Conservation (phyloP, 2,797 vertebrate genomes). For the Clarias laeviceps region DNA sequence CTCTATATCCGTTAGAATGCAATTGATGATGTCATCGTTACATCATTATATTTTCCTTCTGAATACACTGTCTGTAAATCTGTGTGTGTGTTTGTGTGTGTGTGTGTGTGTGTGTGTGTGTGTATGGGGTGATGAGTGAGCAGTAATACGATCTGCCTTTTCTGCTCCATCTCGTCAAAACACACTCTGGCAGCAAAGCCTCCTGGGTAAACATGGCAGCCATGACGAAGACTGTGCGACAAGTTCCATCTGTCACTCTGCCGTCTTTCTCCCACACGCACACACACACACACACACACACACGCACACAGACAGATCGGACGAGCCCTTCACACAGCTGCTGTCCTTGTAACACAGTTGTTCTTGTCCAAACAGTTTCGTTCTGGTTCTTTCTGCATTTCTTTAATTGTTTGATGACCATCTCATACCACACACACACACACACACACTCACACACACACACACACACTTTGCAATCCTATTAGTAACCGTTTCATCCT, state of each 20-base stretch:
- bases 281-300: conserved; percentile 60
- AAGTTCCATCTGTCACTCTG: conserved; percentile 73
- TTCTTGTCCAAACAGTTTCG: conserved; percentile 44
- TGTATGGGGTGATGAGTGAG: conserved; percentile 64
- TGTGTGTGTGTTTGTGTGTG: conserved; percentile 12
- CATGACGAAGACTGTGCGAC: conserved; percentile 68
- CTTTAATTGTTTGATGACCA: conserved; percentile 12
- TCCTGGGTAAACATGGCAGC: conserved; percentile 76
- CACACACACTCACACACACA: conserved; percentile 35
- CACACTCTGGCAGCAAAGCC: conserved; percentile 73
- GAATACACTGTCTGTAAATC: background rate
- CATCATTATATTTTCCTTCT: background rate
- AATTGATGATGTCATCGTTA: background rate
- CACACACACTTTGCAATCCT: background rate
- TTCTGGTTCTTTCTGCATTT: conserved; percentile 20
- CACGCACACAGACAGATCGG: conserved; percentile 13
- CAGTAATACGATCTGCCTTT: conserved; percentile 77
- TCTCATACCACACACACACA: background rate
- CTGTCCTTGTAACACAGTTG: conserved; percentile 39
- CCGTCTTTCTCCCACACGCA: conserved; percentile 55
- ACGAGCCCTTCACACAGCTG: conserved; percentile 34
- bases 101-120: conserved; percentile 42
- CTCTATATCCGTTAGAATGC: background rate
- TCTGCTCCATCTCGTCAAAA: conserved; percentile 76
- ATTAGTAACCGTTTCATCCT: background rate